Conservation (phyloP, 2,888 invertebrate species). For the Thymelicus sylvestris region DNA sequence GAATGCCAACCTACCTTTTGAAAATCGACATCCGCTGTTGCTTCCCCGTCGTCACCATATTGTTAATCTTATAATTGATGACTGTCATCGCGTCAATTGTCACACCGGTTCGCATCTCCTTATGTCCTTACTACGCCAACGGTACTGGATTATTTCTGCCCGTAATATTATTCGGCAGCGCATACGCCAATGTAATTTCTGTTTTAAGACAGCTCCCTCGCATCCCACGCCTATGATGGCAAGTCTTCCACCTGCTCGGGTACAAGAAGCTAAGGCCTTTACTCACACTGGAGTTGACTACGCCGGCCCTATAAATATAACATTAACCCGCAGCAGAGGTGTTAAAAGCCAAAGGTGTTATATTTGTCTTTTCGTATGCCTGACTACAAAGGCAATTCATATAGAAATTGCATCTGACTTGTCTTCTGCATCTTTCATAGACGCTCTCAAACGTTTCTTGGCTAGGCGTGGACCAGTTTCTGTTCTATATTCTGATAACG, state of each 20-base stretch:
- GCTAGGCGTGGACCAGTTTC: constrained; percentile 28
- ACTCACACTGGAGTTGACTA: not conserved
- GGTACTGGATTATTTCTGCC: too few relatives aligned
- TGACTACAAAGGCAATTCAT: constrained; percentile 44
- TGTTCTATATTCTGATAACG: constrained; percentile 24
- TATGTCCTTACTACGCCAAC: too few relatives aligned
- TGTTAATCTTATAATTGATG: too few relatives aligned
- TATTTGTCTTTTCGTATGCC: constrained; percentile 46
- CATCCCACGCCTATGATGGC: not conserved
- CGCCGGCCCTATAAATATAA: too few relatives aligned
- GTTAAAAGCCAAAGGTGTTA: constrained; percentile 31
- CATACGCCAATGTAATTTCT: not conserved
- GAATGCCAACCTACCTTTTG: too few relatives aligned
- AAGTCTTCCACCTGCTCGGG: not conserved
- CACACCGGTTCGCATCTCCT: too few relatives aligned
- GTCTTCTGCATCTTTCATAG: constrained; percentile 7
- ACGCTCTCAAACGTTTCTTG: constrained; percentile 33
- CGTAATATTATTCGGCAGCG: too few relatives aligned
- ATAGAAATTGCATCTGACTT: constrained; percentile 8
- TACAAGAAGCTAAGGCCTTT: not conserved
- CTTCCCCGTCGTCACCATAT: too few relatives aligned
- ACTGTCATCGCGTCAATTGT: too few relatives aligned
- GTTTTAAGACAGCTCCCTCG: not conserved
- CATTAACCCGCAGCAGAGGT: too few relatives aligned
- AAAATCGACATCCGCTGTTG: too few relatives aligned